A percentile compares a stretch with the other conserved stretches of the same genome.
Evolutionary conservation across 53 echinoderm and acorn worm species (phyloP).

Genomic region (Crossaster papposus): DNA sequence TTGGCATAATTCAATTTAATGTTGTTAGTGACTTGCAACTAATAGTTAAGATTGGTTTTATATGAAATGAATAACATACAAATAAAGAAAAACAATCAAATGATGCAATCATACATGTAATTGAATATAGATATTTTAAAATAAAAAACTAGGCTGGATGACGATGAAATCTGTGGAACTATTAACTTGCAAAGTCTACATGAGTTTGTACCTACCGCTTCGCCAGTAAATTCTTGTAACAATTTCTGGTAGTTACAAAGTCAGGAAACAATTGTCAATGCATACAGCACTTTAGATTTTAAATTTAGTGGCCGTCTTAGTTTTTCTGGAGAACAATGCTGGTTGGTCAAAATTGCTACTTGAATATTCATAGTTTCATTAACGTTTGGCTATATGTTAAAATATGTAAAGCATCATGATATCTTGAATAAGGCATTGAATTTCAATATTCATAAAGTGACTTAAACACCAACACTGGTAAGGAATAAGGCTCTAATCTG

Average conservation of each 20-base stretch:
- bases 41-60: neutral
- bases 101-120: neutral
- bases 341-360: too few species aligned
- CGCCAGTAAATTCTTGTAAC: conserved; percentile 12
- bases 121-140: neutral
- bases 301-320: too few species aligned
- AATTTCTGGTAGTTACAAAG: conserved; percentile 16
- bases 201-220: neutral
- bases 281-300: neutral
- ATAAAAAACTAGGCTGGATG: neutral
- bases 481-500: neutral
- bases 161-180: neutral
- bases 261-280: neutral
- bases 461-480: too few species aligned
- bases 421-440: too few species aligned
- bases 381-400: too few species aligned
- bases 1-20: neutral
- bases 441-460: too few species aligned
- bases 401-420: too few species aligned
- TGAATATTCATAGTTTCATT: too few species aligned
- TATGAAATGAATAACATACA: neutral
- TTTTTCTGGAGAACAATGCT: too few species aligned
- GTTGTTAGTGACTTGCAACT: neutral
- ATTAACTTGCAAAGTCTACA: neutral
- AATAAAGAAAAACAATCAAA: neutral